Conservation (phyloP, 2,797 vertebrate genomes). For the Todus mexicanus region DNA sequence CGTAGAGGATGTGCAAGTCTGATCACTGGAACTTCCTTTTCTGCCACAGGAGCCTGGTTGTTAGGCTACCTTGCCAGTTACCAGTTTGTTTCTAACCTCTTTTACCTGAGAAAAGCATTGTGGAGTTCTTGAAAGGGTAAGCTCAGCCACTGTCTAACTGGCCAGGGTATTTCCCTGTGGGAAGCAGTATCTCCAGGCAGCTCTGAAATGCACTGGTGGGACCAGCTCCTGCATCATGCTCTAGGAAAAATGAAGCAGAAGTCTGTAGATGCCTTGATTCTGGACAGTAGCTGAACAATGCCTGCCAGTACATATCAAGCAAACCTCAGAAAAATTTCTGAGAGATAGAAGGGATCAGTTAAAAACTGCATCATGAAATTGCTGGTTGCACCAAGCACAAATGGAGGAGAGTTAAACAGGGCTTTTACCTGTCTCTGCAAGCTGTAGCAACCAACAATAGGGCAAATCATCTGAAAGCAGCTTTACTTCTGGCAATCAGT, state of each 20-base stretch:
- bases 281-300: background rate
- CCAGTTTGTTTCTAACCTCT: background rate
- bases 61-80: background rate
- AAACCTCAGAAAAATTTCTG: background rate
- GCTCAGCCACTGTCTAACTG: background rate
- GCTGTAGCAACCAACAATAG: background rate
- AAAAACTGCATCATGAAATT: background rate
- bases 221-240: background rate
- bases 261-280: background rate
- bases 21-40: background rate
- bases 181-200: background rate
- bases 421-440: background rate
- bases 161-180: fast-evolving
- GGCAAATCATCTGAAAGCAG: background rate
- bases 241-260: background rate
- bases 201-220: background rate
- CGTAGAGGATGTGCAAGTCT: background rate
- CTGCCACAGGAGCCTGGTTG: background rate
- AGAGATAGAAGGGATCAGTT: background rate
- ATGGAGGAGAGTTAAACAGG: background rate
- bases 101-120: background rate
- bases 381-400: background rate
- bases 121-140: background rate
- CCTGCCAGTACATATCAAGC: background rate
- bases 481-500: background rate